Conservation (phyloP, 2,888 invertebrate species). For the Caenorhabditis becei region DNA sequence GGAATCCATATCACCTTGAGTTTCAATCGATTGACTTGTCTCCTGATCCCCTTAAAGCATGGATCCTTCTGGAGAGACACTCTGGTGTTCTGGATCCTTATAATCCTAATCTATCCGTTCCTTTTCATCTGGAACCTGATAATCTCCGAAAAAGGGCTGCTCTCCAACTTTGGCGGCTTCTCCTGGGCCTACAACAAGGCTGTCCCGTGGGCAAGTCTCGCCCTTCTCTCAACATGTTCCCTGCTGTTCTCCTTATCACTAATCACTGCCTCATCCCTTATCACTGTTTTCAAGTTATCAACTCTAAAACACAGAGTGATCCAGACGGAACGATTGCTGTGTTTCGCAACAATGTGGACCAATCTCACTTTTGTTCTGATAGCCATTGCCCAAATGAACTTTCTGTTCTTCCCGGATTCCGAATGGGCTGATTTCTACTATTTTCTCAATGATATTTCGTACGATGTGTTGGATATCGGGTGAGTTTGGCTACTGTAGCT, state of each 20-base stretch:
- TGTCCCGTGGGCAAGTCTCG: slow-evolving; percentile 29
- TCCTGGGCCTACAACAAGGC: slow-evolving; percentile 21
- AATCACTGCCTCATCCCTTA: slow-evolving; percentile 1
- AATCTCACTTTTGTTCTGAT: slow-evolving; percentile 1
- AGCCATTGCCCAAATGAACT: slow-evolving; percentile 8
- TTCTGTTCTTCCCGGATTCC: background rate
- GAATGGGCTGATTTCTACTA: background rate
- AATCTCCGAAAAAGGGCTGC: slow-evolving; percentile 23
- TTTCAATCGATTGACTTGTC: slow-evolving; percentile 23
- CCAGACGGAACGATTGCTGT: slow-evolving; percentile 16
- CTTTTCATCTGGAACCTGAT: slow-evolving; percentile 34
- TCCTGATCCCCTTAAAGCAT: background rate
- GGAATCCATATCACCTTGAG: slow-evolving; percentile 2
- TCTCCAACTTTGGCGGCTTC: slow-evolving; percentile 34
- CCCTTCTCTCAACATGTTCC: background rate
- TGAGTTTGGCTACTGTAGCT: slow-evolving; percentile 2
- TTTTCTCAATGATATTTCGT: slow-evolving; percentile 23
- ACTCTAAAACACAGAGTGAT: slow-evolving; percentile 29
- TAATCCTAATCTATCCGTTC: slow-evolving; percentile 19
- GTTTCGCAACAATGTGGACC: slow-evolving; percentile 25
- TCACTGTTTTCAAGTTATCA: slow-evolving; percentile 23
- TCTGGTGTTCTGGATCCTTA: background rate
- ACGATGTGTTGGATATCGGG: slow-evolving; percentile 35
- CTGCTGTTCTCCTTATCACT: background rate
- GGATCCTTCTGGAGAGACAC: background rate